Evolutionary conservation across 2,888 invertebrate species (phyloP).

Genomic region (Rhagophthalmus giganteus): DNA sequence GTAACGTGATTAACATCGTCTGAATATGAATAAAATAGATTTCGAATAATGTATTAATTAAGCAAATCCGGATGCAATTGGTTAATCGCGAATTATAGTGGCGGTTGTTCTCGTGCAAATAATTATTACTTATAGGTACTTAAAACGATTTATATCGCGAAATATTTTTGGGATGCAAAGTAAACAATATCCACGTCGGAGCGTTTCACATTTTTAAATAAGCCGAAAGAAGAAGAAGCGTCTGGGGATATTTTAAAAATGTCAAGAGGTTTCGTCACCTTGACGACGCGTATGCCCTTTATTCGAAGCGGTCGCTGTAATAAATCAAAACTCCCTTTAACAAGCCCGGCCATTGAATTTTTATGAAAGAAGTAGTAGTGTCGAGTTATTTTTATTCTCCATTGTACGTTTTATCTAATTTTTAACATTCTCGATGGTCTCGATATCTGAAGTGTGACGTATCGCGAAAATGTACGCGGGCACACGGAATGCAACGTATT

Average conservation of each 20-base stretch:
- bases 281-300: slow-evolving; percentile 30
- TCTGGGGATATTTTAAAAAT: slow-evolving; percentile 23
- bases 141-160: no score
- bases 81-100: no score
- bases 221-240: slow-evolving; percentile 15
- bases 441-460: no score
- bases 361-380: slow-evolving; percentile 31
- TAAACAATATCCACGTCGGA: slow-evolving; percentile 19
- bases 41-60: no score
- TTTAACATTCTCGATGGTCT: slow-evolving; percentile 2
- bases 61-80: no score
- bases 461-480: no score
- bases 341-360: slow-evolving; percentile 36
- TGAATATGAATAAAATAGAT: no score
- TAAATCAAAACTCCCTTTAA: slow-evolving; percentile 35
- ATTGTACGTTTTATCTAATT: slow-evolving; percentile 6
- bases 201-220: slow-evolving; percentile 20
- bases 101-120: no score
- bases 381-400: slow-evolving; percentile 20
- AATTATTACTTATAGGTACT: no score
- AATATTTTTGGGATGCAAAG: no score
- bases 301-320: slow-evolving; percentile 33
- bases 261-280: slow-evolving; percentile 30
- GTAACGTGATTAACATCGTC: no score
- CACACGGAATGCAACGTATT: no score